phyloP scores from a whole-genome alignment of 2,113 vertebrate species.

The Formicarius rufipectus region DNA sequence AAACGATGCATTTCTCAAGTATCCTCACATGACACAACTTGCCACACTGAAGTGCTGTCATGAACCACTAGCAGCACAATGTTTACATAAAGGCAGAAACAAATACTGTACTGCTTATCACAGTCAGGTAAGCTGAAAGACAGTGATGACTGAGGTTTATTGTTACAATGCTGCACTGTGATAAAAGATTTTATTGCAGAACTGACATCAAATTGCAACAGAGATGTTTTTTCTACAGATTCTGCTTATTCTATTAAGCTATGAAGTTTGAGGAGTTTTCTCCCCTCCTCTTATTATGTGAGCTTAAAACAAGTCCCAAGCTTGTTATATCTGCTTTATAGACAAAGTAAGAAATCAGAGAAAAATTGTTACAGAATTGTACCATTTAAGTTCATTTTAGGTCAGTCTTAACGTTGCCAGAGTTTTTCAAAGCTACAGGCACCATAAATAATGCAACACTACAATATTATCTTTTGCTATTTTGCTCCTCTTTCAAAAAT shows the following conservation, averaged over 20 bases:
- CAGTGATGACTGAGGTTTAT: conserved; percentile 10
- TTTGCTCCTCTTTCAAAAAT: neutral
- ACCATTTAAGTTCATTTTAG: neutral
- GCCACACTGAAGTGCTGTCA: neutral
- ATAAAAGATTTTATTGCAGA: neutral
- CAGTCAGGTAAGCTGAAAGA: conserved; percentile 19
- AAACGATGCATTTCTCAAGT: conserved; percentile 10
- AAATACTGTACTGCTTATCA: conserved; percentile 6
- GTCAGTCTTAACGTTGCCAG: neutral
- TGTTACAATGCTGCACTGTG: neutral
- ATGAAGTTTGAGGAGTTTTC: neutral
- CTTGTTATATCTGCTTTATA: neutral
- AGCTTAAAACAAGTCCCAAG: neutral
- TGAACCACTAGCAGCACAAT: neutral
- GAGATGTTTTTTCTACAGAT: neutral
- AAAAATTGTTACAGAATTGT: neutral
- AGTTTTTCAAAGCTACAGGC: neutral
- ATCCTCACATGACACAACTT: conserved; percentile 27
- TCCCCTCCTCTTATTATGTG: fast-evolving
- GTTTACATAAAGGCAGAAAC: conserved; percentile 53
- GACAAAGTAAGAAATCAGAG: neutral
- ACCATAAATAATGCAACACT: neutral
- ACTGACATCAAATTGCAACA: neutral
- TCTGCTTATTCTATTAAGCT: neutral
- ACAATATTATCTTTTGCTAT: neutral